A percentile compares a stretch with the other conserved stretches of the same genome.
Evolutionary conservation across 2,888 invertebrate species (phyloP).

Genomic region (Sisyra nigra): DNA sequence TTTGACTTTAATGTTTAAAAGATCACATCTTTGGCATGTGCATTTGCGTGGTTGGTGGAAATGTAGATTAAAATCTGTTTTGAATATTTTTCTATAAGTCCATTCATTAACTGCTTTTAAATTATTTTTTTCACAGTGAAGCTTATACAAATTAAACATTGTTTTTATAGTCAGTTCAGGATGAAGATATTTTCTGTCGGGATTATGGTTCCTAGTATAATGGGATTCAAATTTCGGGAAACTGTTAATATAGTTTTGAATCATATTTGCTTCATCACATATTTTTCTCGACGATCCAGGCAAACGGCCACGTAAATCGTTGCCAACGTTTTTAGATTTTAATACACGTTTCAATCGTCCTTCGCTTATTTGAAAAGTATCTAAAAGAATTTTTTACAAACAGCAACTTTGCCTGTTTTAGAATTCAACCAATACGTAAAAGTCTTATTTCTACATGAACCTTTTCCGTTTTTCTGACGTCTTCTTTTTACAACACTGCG

Average conservation of each 20-base stretch:
- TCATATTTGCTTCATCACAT: neutral
- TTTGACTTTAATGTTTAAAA: neutral
- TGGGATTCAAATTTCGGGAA: conserved; percentile 15
- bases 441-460: conserved; percentile 12
- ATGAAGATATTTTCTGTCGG: conserved; percentile 15
- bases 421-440: conserved; percentile 13
- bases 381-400: conserved; percentile 12
- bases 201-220: conserved; percentile 15
- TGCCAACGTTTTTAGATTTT: conserved; percentile 11
- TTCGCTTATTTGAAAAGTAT: conserved; percentile 12
- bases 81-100: conserved; percentile 12
- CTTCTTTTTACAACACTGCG: conserved; percentile 11
- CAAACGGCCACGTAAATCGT: conserved; percentile 14
- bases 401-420: conserved; percentile 11
- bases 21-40: neutral
- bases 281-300: conserved; percentile 13
- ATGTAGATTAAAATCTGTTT: conserved; percentile 10
- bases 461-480: conserved; percentile 13
- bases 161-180: conserved; percentile 14
- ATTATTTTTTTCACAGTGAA: conserved; percentile 13
- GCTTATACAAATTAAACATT: conserved; percentile 16
- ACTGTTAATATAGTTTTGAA: conserved; percentile 13
- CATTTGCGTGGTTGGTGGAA: neutral
- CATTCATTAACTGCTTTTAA: conserved; percentile 13
- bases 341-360: conserved; percentile 12